phyloP scores from a whole-genome alignment of 2,113 vertebrate genomes.

The Sigmodon hispidus region DNA sequence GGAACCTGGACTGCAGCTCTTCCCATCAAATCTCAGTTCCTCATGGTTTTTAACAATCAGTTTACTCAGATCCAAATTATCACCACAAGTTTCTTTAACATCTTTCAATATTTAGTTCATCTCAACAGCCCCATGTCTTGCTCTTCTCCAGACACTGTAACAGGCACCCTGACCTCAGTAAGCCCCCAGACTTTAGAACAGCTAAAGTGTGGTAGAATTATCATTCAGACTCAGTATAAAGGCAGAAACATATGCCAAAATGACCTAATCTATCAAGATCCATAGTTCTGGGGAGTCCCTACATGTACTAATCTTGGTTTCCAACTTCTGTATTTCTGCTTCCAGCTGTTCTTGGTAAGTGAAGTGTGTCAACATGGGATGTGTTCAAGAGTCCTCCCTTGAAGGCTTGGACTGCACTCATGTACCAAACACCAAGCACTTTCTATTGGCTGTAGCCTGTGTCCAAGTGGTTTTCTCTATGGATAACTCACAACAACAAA shows the following conservation, averaged over 20 bases:
- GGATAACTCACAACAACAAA: neutral
- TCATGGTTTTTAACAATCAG: neutral
- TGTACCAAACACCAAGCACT: neutral
- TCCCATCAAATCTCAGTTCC: neutral
- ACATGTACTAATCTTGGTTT: neutral
- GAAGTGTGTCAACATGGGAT: neutral
- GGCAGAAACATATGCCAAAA: neutral
- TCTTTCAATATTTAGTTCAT: neutral
- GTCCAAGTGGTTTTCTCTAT: too few species aligned
- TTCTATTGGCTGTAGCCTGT: neutral
- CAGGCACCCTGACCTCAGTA: neutral
- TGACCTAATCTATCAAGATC: neutral
- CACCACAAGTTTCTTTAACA: neutral
- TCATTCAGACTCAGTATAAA: neutral
- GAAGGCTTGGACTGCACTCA: neutral
- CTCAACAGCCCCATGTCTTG: neutral
- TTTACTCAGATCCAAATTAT: slow-evolving; percentile 38
- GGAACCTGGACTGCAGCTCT: neutral
- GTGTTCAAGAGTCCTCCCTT: neutral
- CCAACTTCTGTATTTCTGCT: neutral
- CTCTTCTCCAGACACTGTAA: neutral
- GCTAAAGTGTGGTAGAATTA: neutral
- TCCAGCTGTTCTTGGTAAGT: neutral
- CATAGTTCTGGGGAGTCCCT: neutral
- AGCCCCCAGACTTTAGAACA: neutral